phyloP scores from a whole-genome alignment of 1,140 invertebrate species.

The Saccostrea glomerata region DNA sequence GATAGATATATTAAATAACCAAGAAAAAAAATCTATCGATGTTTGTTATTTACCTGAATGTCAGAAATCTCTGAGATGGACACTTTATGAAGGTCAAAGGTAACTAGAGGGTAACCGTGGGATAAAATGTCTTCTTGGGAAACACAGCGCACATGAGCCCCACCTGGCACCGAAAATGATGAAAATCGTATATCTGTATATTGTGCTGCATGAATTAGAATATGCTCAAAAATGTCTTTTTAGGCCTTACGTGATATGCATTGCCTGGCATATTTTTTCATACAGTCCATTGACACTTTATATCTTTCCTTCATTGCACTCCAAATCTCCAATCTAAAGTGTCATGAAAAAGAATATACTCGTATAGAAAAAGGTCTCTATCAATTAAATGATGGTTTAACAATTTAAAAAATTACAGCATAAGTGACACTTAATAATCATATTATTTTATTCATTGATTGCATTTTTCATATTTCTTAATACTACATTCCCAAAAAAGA shows the following conservation, averaged over 20 bases:
- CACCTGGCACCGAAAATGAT: conserved; percentile 42
- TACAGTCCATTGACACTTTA: conserved; percentile 54
- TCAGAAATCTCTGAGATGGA: conserved; percentile 59
- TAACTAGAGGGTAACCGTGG: conserved; percentile 56
- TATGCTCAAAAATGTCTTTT: neutral
- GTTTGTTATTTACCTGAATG: conserved; percentile 43
- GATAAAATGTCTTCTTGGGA: conserved; percentile 56
- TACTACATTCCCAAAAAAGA: too few relatives aligned
- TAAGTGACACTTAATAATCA: too few relatives aligned
- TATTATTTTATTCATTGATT: too few relatives aligned
- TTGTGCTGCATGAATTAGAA: neutral
- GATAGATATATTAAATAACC: too few relatives aligned
- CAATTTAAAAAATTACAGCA: too few relatives aligned
- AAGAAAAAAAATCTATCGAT: too few relatives aligned
- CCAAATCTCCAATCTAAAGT: conserved; percentile 55
- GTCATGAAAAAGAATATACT: conserved; percentile 66
- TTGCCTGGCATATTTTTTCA: conserved; percentile 47
- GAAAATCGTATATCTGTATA: neutral
- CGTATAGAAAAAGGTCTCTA: too few relatives aligned
- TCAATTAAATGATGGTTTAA: too few relatives aligned
- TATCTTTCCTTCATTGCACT: conserved; percentile 45
- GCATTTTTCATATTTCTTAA: too few relatives aligned
- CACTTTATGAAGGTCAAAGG: conserved; percentile 68
- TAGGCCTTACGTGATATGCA: conserved; percentile 43
- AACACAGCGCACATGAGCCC: conserved; percentile 57